A percentile compares a stretch with the other conserved stretches of the same genome.
Evolutionary conservation across 2,113 vertebrate species (phyloP).

Genomic region (Epinephelus lanceolatus): DNA sequence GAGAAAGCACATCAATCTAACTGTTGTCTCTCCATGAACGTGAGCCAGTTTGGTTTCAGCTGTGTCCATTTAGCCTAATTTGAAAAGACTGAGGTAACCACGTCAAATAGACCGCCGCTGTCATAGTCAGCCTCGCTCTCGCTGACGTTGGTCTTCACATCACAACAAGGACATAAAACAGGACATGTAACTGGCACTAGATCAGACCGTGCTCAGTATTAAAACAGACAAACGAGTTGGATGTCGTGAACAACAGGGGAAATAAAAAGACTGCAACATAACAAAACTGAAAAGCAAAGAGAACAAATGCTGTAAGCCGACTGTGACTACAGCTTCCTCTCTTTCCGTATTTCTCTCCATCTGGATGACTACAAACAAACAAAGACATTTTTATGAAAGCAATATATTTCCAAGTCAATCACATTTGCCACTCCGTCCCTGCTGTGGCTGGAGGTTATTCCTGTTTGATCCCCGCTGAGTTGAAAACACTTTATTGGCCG

Average conservation of each 20-base stretch:
- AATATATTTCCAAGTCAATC: constrained; percentile 59
- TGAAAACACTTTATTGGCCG: constrained; percentile 56
- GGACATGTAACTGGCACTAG: constrained; percentile 11
- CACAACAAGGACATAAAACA: constrained; percentile 19
- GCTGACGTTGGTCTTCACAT: constrained; percentile 14
- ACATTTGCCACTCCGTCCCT: constrained; percentile 5
- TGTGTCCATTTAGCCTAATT: constrained; percentile 12
- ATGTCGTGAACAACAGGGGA: neutral
- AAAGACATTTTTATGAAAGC: constrained; percentile 57
- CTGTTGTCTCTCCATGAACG: constrained; percentile 8
- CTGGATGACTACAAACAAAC: constrained; percentile 20
- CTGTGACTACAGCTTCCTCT: neutral
- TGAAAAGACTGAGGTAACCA: constrained; percentile 50
- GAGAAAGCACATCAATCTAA: constrained; percentile 18
- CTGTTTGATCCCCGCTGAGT: constrained; percentile 42
- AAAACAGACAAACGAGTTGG: constrained; percentile 1
- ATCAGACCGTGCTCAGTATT: constrained; percentile 8
- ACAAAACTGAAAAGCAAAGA: constrained; percentile 20
- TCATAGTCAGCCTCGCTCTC: constrained; percentile 2
- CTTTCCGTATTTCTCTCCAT: neutral
- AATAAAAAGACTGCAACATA: neutral
- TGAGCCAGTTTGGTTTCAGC: neutral
- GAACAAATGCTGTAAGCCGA: neutral
- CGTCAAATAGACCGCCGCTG: constrained; percentile 42
- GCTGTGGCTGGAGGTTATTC: constrained; percentile 51